Evolutionary conservation across 2,888 invertebrate genomes (phyloP), one percentile per base, ranked within the genome.

Genomic region (Entomobrya proxima): DNA sequence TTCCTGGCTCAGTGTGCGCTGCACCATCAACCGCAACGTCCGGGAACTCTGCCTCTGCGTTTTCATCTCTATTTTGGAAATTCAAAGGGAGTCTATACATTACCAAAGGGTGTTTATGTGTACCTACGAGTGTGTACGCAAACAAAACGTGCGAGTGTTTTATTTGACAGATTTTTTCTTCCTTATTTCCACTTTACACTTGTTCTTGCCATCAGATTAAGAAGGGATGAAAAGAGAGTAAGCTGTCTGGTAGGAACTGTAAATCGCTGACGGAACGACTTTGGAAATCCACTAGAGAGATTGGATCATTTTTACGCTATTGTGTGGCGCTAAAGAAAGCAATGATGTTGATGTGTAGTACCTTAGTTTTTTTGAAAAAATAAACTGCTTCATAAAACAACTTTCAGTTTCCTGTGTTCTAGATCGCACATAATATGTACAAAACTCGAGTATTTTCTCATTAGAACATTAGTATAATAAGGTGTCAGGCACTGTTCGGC

Each of bases 1-100:
- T 69, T 58, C 61, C 61, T 9, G 24, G n/a, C 40, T 81, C 74
- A 81, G 81, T 80, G 52, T 69, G 30, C 30, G 11, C 69, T 69
- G 69, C 69, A 80, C 79, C 69, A 80, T 50, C 74, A 21, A 30
- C 44, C 27, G 30, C 74, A 74, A 30, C 44, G 55, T 75, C 6
- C 40, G 32, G 30, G 30, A 4, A 6, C 58, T 27, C 21, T 58
- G n/a, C 35, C 40, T 18, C 40, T 24, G 21, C 2, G 9, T 27
- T 9, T 15, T 44, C 18, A 9, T 69, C 40, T 37, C 24, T 37
- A 27, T 69, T 40, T 7, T 44, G 9, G 35, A 61, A 32, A 32
- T 61, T 61, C 61, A 30, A 61, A 61, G 1, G 30, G 30, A 61
- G n/a, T n/a, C 6, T 61, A 9, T 35, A 61, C 61, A 3, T 13